Evolutionary conservation across 2,113 vertebrate species (phyloP).

Genomic region (Callionymus lyra): DNA sequence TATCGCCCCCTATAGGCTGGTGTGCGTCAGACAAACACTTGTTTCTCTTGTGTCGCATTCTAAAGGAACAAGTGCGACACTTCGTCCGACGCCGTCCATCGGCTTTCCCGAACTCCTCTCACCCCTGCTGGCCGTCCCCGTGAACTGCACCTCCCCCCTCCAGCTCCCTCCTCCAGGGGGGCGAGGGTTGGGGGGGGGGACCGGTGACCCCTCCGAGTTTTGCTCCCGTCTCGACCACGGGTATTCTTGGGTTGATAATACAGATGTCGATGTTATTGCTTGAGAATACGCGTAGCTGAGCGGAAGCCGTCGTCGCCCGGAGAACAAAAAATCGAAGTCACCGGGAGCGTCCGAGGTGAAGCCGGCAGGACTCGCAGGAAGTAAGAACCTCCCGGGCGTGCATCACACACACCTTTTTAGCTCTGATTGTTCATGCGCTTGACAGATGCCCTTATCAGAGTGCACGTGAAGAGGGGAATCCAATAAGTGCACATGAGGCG

Average conservation of each 20-base stretch:
- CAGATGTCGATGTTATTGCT: conserved; percentile 72
- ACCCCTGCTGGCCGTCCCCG: too few species aligned
- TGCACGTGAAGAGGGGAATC: conserved; percentile 50
- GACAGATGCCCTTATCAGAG: conserved; percentile 71
- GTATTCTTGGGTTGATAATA: conserved; percentile 72
- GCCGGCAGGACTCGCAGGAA: conserved; percentile 26
- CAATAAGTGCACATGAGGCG: conserved; percentile 52
- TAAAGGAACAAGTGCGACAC: too few species aligned
- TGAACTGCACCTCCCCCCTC: conserved; percentile 51
- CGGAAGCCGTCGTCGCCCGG: conserved; percentile 44
- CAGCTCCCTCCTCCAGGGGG: conserved; percentile 39
- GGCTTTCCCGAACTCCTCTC: too few species aligned
- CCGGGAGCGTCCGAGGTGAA: too few species aligned
- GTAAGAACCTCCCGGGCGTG: conserved; percentile 51
- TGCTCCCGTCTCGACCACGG: conserved; percentile 68
- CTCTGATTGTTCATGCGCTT: conserved; percentile 61
- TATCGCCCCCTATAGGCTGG: too few species aligned
- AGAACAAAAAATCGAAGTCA: background rate
- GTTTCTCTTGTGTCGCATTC: too few species aligned
- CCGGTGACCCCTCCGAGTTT: conserved; percentile 39
- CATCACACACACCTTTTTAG: conserved; percentile 65
- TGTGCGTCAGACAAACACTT: too few species aligned
- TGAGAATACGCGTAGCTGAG: conserved; percentile 79
- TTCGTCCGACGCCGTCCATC: too few species aligned
- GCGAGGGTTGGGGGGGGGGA: conserved; percentile 50